A percentile compares a stretch with the other conserved stretches of the same genome.
Conservation (phyloP, 2,888 invertebrate species). For the Drosophila mettleri region DNA sequence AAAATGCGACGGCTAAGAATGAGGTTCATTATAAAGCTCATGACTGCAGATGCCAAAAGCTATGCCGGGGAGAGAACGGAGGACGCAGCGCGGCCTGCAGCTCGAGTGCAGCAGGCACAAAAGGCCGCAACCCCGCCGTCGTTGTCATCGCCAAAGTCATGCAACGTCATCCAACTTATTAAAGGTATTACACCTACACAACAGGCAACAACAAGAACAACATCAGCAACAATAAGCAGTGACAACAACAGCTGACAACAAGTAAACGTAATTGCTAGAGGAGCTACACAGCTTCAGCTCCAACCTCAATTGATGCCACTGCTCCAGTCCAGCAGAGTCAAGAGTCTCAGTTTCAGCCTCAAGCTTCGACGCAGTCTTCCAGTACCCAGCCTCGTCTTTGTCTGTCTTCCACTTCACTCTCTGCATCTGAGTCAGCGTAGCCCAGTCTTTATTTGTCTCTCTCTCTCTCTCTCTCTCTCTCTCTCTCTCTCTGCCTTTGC, state of each 20-base stretch:
- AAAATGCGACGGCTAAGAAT: constrained; percentile 44
- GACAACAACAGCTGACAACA: constrained; percentile 57
- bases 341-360: background rate
- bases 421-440: background rate
- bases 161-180: constrained; percentile 79
- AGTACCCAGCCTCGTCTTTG: background rate
- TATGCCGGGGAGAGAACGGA: background rate
- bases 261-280: constrained; percentile 74
- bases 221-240: constrained; percentile 23
- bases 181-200: constrained; percentile 77
- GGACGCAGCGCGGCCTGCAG: background rate
- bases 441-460: background rate
- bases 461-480: background rate
- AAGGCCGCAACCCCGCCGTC: constrained; percentile 13
- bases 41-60: constrained; percentile 32
- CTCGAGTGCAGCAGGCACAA: constrained; percentile 47
- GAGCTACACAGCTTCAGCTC: constrained; percentile 29
- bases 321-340: constrained; percentile 3
- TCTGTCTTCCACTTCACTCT: background rate
- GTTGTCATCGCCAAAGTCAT: constrained; percentile 62
- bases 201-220: constrained; percentile 30
- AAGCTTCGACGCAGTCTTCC: background rate
- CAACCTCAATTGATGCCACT: constrained; percentile 13
- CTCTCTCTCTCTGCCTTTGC: background rate
- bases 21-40: constrained; percentile 52